These are phyloP conservation scores for Drosophila recens DNA, from an alignment of 2,888 invertebrate genomes.

Conservation along the genomic window DNA sequence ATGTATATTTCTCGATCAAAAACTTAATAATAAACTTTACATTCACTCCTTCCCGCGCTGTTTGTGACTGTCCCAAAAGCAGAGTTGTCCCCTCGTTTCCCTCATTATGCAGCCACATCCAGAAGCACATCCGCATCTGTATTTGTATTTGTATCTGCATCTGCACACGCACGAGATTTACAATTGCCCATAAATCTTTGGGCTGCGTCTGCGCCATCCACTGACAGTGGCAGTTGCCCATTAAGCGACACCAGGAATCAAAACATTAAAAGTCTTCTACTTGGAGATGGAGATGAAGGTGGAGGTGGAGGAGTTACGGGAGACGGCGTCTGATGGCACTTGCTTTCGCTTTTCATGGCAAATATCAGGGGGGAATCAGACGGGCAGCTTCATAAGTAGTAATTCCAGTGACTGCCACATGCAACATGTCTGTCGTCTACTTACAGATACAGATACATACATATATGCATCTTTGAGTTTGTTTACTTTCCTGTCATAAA, in stretches of 20 bases:
- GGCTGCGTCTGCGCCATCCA: constrained; percentile 43
- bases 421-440: constrained; percentile 32
- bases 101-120: neutral
- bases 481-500: constrained; percentile 79
- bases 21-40: constrained; percentile 64
- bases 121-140: constrained; percentile 18
- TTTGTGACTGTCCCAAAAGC: neutral
- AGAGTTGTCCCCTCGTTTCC: neutral
- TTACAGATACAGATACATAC: constrained; percentile 9
- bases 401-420: constrained; percentile 17
- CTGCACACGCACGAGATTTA: constrained; percentile 58
- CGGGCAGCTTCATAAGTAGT: constrained; percentile 16
- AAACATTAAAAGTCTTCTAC: constrained; percentile 58
- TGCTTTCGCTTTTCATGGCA: constrained; percentile 47
- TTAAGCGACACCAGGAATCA: constrained; percentile 78
- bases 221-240: constrained; percentile 60
- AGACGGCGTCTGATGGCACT: constrained; percentile 42
- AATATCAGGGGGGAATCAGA: constrained; percentile 18
- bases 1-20: constrained; percentile 69
- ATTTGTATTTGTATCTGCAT: neutral
- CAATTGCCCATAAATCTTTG: constrained; percentile 75
- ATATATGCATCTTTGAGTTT: constrained; percentile 31
- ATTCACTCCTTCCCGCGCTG: constrained; percentile 1
- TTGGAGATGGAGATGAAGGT: neutral
- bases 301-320: constrained; percentile 1